These are phyloP conservation scores for Sphaeramia orbicularis DNA, from an alignment of 2,797 vertebrate species.

Conservation along the genomic window DNA sequence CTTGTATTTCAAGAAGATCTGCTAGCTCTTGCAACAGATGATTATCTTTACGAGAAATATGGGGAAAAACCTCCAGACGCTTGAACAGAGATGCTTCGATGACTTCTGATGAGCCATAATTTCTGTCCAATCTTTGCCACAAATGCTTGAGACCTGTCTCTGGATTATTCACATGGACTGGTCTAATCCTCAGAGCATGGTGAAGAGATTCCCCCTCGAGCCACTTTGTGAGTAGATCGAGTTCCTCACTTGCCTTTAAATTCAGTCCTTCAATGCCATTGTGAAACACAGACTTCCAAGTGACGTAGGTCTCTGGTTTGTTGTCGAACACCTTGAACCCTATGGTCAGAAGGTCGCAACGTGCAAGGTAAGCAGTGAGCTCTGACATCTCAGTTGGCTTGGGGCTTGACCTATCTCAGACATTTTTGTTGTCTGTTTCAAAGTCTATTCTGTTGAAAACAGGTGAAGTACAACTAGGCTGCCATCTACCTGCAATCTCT, in stretches of 20 bases:
- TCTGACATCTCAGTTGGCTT: slow-evolving; percentile 13
- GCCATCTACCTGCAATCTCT: no score
- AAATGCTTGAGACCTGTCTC: slow-evolving; percentile 1
- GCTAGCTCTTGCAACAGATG: no score
- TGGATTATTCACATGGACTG: slow-evolving; percentile 16
- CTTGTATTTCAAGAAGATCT: no score
- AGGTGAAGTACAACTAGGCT: no score
- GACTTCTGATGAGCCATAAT: slow-evolving; percentile 25
- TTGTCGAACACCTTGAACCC: slow-evolving; percentile 34
- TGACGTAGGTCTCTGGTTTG: slow-evolving; percentile 17
- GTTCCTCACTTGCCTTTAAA: slow-evolving; percentile 6
- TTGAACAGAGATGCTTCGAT: slow-evolving; percentile 16
- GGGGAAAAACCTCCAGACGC: no score
- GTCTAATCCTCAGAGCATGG: slow-evolving; percentile 13
- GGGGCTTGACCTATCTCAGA: no score
- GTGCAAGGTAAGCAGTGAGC: slow-evolving; percentile 15
- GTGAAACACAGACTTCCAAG: slow-evolving; percentile 23
- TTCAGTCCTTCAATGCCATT: slow-evolving; percentile 21
- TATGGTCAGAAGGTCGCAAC: slow-evolving; percentile 3
- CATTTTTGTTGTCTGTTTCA: no score
- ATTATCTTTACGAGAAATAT: no score
- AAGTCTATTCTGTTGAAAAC: no score
- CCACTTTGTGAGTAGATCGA: slow-evolving; percentile 30
- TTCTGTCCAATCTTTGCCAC: slow-evolving; percentile 10
- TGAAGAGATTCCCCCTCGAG: slow-evolving; percentile 23